Base-by-base conservation (phyloP, 2,888 invertebrate genomes). In the Rhagonycha fulva region DNA sequence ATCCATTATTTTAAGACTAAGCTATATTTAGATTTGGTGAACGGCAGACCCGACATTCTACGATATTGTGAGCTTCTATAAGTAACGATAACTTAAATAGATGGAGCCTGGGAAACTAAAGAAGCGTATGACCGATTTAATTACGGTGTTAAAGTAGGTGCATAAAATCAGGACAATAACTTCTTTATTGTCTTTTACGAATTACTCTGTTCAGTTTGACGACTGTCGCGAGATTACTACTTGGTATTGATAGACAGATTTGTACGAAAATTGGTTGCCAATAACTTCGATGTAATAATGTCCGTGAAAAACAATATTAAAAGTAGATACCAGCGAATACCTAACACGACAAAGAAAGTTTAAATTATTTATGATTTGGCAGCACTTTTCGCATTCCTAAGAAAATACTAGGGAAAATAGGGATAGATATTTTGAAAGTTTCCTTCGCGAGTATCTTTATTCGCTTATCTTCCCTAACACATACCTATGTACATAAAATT, bases 1-100 rank as follows among this genome's bases (percentile, higher is more conserved):
- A 81, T 86, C 85, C 87, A 87, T 87, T 83, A 80, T 84, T 82
- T 80, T 81, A 78, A 84, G 84, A 85, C 86, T 85, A 80, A 84
- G 82, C 80, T 86, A 86, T 84, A 82, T 84, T 84, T 86, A 84
- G 85, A 69, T 10, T 47, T 66, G 23, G 23, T 68, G 85, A 28
- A 66, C 63, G 70, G 75, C 61, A 47, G 71, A 75, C 68, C 78
- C 67, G 68, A 74, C 67, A 75, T 75, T 70, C 68, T 71, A 67
- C 66, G 69, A 74, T 76, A 62, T 76, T 66, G 62, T 79, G 74
- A 76, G 71, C 76, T 71, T 72, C 70, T 72, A 28, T 68, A 68
- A 71, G 72, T 76, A 24, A 70, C 11, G 68, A 19, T 32, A 61
- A 67, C 66, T 71, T 61, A 76, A 76, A 80, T 76, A 82, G 80